These are phyloP conservation scores for Phyllostomus discolor DNA, from an alignment of 2,113 vertebrate species.

Conservation along the genomic window DNA sequence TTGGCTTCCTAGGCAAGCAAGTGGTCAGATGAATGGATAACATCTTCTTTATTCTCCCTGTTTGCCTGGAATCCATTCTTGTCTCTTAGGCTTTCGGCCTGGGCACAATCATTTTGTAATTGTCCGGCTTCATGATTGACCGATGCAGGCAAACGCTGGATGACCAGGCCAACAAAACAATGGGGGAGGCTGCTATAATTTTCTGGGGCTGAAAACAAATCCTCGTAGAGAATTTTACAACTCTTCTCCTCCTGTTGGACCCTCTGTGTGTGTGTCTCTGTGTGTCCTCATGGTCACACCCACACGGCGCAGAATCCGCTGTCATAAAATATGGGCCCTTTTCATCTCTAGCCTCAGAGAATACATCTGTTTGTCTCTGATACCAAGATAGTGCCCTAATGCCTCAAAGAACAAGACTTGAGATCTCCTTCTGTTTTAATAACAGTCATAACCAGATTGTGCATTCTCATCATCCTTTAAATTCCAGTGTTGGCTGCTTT, in stretches of 20 bases:
- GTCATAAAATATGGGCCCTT: not conserved
- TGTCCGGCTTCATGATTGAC: not conserved
- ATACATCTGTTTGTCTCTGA: not conserved
- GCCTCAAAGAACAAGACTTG: not conserved
- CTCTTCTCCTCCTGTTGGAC: not conserved
- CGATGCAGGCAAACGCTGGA: not conserved
- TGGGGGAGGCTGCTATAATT: not conserved
- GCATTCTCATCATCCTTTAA: not conserved
- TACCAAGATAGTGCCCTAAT: not conserved
- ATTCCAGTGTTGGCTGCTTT: not conserved
- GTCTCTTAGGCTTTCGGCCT: not conserved
- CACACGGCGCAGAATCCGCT: not conserved
- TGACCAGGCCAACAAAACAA: not conserved
- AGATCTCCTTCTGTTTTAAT: not conserved
- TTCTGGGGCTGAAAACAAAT: not conserved
- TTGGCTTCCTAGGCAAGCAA: not conserved
- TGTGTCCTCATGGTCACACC: too few species aligned
- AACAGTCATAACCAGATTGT: not conserved
- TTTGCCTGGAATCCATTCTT: not conserved
- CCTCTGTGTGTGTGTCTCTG: not conserved
- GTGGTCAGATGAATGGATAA: not conserved
- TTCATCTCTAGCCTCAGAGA: not conserved
- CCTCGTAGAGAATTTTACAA: not conserved
- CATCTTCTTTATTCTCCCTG: not conserved
- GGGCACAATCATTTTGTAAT: not conserved